Conservation (phyloP, 2,888 invertebrate species). For the Cistogaster globosa region DNA sequence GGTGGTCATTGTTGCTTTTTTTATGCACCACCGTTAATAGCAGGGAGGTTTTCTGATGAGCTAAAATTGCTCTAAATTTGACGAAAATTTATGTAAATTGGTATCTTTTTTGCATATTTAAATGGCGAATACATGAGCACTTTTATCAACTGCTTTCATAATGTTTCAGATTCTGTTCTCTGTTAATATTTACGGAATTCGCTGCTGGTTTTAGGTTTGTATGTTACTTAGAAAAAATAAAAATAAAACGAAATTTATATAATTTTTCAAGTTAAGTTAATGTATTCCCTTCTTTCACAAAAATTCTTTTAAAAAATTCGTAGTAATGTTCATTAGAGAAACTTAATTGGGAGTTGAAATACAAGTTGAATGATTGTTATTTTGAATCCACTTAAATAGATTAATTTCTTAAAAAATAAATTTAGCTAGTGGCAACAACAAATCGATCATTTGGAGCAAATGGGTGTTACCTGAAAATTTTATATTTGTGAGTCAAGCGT, state of each 20-base stretch:
- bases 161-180: constrained; percentile 7
- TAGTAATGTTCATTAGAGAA: constrained; percentile 31
- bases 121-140: constrained; percentile 83
- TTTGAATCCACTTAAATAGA: too few species aligned
- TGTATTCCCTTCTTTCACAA: constrained; percentile 70
- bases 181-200: background rate
- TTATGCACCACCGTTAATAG: background rate
- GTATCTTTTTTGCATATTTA: constrained; percentile 83
- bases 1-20: constrained; percentile 20
- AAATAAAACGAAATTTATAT: constrained; percentile 1
- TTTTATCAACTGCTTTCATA: constrained; percentile 75
- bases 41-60: constrained; percentile 75
- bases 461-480: too few species aligned
- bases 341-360: background rate
- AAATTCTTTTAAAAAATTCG: constrained; percentile 62
- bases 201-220: constrained; percentile 19
- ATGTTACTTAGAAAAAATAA: background rate
- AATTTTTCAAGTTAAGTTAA: constrained; percentile 72
- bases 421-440: too few species aligned
- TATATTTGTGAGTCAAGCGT: too few species aligned
- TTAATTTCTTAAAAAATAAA: too few species aligned
- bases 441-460: too few species aligned
- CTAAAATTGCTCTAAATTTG: constrained; percentile 82
- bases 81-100: constrained; percentile 83
- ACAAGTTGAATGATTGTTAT: background rate